Conservation (phyloP, 2,888 invertebrate species). For the Hybos culiciformis region DNA sequence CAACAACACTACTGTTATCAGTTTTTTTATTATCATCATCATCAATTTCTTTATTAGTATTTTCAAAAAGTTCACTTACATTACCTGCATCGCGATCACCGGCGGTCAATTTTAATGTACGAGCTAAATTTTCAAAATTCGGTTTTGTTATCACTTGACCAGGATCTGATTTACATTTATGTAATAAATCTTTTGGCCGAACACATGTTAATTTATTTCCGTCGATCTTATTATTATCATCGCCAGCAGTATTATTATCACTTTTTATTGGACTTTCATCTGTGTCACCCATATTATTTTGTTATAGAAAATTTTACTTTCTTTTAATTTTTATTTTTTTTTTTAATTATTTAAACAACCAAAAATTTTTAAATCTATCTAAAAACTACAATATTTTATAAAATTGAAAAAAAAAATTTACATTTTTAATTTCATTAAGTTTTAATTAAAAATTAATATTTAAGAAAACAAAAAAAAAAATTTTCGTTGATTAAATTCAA, state of each 20-base stretch:
- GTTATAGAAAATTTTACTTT: not conserved
- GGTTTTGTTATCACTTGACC: constrained; percentile 33
- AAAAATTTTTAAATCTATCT: too few species aligned
- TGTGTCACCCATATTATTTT: not conserved
- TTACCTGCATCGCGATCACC: constrained; percentile 4
- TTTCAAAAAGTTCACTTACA: not conserved
- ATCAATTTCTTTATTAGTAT: constrained; percentile 4
- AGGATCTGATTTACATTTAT: constrained; percentile 54
- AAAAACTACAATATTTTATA: too few species aligned
- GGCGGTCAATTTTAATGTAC: too few species aligned
- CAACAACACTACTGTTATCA: constrained; percentile 24
- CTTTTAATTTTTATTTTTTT: not conserved
- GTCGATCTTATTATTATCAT: not conserved
- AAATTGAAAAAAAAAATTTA: too few species aligned
- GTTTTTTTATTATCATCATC: constrained; percentile 15
- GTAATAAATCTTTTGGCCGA: constrained; percentile 48
- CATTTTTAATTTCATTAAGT: too few species aligned
- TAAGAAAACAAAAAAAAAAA: too few species aligned
- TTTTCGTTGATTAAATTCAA: too few species aligned
- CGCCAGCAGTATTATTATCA: not conserved
- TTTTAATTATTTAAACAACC: too few species aligned
- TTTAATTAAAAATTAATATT: too few species aligned
- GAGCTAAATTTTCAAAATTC: not conserved
- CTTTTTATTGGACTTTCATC: not conserved
- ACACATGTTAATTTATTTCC: not conserved